phyloP scores from a whole-genome alignment of 2,113 vertebrate species.

The Corythaixoides concolor region DNA sequence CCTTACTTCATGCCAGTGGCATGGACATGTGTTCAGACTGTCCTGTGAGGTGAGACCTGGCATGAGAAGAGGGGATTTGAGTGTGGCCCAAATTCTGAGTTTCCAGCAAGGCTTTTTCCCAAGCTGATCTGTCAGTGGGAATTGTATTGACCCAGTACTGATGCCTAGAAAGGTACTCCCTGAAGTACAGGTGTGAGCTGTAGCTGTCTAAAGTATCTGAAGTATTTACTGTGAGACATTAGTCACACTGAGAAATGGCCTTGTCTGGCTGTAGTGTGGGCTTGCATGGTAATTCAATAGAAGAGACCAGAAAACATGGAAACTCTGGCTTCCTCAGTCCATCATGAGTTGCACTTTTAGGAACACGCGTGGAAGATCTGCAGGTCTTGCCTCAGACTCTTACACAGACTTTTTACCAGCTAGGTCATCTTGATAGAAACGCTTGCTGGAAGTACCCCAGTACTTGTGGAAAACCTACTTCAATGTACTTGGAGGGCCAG shows the following conservation, averaged over 20 bases:
- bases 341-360: not conserved
- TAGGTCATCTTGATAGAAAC: not conserved
- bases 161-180: not conserved
- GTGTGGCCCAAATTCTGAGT: not conserved
- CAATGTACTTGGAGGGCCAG: not conserved
- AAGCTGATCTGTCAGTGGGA: not conserved
- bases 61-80: not conserved
- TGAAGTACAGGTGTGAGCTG: not conserved
- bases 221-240: not conserved
- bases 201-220: not conserved
- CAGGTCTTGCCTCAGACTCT: not conserved
- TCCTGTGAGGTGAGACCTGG: not conserved
- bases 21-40: not conserved
- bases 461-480: not conserved
- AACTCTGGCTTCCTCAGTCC: not conserved
- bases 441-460: not conserved
- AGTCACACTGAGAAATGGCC: not conserved
- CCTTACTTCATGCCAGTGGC: not conserved
- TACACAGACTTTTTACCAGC: not conserved
- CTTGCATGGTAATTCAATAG: not conserved
- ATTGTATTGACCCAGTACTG: not conserved
- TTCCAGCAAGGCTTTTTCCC: not conserved
- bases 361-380: not conserved
- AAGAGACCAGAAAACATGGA: not conserved
- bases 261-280: not conserved